phyloP scores from a whole-genome alignment of 37 sponge, comb jelly and placozoan genomes.

The Aplysina aerophoba region DNA sequence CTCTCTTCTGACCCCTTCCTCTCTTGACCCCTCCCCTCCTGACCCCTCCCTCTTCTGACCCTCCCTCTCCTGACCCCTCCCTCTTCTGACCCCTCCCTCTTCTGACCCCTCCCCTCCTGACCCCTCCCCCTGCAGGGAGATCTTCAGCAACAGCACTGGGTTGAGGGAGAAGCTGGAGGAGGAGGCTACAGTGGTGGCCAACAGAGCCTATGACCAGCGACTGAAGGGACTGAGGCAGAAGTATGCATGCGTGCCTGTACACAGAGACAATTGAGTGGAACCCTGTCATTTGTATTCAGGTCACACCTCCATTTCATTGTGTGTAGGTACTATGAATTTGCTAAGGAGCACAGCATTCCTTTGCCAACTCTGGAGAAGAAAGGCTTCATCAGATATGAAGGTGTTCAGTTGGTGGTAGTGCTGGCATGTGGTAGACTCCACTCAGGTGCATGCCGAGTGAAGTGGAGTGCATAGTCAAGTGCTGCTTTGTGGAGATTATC shows the following conservation, averaged over 20 bases:
- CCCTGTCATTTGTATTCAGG: not conserved
- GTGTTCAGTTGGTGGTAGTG: not conserved
- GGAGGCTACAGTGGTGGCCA: not conserved
- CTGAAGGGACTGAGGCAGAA: not conserved
- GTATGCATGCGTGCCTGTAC: no score
- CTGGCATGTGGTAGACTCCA: not conserved
- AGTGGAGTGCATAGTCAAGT: no score
- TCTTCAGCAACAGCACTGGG: not conserved
- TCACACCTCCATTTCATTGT: not conserved
- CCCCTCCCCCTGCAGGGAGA: not conserved
- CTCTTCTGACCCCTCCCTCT: not conserved
- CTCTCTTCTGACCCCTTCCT: no score
- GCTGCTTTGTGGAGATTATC: no score
- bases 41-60: no score
- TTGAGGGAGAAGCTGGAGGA: constrained; percentile 23
- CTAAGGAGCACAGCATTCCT: constrained; percentile 25
- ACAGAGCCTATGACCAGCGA: constrained; percentile 13
- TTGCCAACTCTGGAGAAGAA: constrained; percentile 40
- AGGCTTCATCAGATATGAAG: constrained; percentile 50
- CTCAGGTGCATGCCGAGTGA: not conserved
- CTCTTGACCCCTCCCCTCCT: no score
- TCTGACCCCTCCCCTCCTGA: not conserved
- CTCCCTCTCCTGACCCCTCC: no score
- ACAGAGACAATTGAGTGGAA: not conserved
- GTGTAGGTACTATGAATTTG: constrained; percentile 47